Evolutionary conservation across 2,797 vertebrate species (phyloP), one percentile per base, ranked within the genome.

Genomic region (Centroberyx gerrardi): DNA sequence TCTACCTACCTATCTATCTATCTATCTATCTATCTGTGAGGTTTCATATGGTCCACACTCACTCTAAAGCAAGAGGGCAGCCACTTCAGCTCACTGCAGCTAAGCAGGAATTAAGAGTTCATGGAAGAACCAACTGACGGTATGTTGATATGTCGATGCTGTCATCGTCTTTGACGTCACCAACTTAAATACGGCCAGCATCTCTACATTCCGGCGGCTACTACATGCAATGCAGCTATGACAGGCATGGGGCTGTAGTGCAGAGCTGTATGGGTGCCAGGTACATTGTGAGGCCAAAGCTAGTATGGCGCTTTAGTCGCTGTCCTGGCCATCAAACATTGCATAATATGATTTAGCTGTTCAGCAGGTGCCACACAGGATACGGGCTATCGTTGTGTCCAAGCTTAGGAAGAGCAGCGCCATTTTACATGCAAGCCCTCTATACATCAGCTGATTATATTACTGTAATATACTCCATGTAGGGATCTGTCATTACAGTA

Each of bases 261-360:
- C 8, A 29, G 53, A 12, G 49, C 18, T 2, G 62, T 0, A 4
- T 62, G 67, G 2, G 44, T 72, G 76, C 83, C 84, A 74, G 52
- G 28, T 38, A 44, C 64, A 55, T 17, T 65, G 40, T 72, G 33
- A 48, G 51, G 33, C 60, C 54, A 66, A 55, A n/a, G 42, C 62
- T 60, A 59, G 61, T 31, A 62, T 62, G 13, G 9, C 48, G 36
- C 1, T 29, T 69, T 59, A 59, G 49, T 40, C n/a, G 36, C 70
- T 68, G 60, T 63, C 4, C 46, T 8, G 75, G 61, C 65, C 36
- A 81, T 76, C 58, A 63, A 56, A 67, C 29, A 69, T 87, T 83
- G 80, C 72, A 85, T 80, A 81, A 86, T 51, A 51, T 44, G 75
- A 84, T 60, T 79, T 63, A 76, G 29, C 51, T 51, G 58, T 40